Percentiles rank a stretch among this genome's conserved stretches.
These are phyloP conservation scores for Plecotus auritus DNA, from an alignment of 2,113 vertebrate species.

Conservation along the genomic window DNA sequence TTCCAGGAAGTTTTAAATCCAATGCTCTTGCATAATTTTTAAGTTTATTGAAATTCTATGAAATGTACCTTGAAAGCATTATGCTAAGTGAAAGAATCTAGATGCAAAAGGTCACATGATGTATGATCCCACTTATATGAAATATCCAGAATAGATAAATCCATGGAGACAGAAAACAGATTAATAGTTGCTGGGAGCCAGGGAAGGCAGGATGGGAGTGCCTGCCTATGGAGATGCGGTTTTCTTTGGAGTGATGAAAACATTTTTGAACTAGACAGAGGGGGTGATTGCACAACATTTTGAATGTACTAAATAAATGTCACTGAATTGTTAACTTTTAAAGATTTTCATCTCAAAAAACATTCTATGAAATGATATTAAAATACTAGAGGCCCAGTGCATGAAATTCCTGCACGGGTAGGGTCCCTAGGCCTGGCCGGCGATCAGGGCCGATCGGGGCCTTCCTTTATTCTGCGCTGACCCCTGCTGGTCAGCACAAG, in stretches of 20 bases:
- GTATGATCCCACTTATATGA: conserved; percentile 11
- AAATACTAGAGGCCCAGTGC: neutral
- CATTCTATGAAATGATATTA: neutral
- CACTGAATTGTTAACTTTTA: neutral
- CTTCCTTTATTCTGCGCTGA: too few species aligned
- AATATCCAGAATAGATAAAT: neutral
- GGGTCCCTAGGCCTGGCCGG: too few species aligned
- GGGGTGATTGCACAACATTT: neutral
- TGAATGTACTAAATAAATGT: neutral
- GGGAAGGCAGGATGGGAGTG: neutral
- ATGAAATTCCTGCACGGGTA: too few species aligned
- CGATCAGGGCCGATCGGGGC: too few species aligned
- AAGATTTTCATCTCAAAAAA: neutral
- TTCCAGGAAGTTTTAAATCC: conserved; percentile 9
- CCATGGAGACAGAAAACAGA: neutral
- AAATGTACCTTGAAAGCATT: conserved; percentile 38
- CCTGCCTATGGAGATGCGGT: neutral
- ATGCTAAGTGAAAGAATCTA: conserved; percentile 25
- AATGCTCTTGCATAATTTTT: neutral
- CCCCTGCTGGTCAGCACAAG: too few species aligned
- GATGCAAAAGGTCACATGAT: neutral
- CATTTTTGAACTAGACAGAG: neutral
- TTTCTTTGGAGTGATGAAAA: neutral
- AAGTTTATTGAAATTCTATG: conserved; percentile 43
- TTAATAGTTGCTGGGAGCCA: neutral